These are phyloP conservation scores for Actenoides lindsayi DNA, from an alignment of 2,113 vertebrate genomes.

Conservation along the genomic window DNA sequence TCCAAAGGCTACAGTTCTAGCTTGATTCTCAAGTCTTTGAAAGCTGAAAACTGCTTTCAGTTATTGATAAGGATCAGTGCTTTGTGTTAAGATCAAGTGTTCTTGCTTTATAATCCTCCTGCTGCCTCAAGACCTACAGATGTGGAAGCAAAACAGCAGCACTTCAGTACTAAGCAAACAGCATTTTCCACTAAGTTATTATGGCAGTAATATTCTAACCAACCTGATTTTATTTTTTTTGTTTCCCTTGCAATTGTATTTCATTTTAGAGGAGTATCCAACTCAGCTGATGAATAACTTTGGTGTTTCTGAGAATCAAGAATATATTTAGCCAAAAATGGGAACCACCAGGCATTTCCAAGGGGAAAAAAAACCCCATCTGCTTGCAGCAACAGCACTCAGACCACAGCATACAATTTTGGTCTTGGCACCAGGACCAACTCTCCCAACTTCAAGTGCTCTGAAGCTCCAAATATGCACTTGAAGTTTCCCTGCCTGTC, in stretches of 20 bases:
- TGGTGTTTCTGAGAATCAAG: not conserved
- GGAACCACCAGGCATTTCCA: not conserved
- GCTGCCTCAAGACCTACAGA: not conserved
- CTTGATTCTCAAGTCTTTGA: not conserved
- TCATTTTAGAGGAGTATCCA: not conserved
- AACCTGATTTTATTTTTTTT: not conserved
- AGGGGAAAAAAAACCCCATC: not conserved
- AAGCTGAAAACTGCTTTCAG: not conserved
- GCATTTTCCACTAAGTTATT: not conserved
- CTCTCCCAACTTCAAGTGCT: not conserved
- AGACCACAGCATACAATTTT: not conserved
- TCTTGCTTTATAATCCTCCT: not conserved
- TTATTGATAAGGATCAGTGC: not conserved
- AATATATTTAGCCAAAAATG: not conserved
- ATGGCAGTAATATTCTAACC: not conserved
- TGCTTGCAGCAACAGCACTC: rapidly evolving
- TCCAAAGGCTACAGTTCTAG: not conserved
- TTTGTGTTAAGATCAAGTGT: not conserved
- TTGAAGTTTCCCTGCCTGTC: not conserved
- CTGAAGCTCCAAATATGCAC: not conserved
- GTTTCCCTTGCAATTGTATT: not conserved
- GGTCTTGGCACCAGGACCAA: not conserved
- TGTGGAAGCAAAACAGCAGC: not conserved
- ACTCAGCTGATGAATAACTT: not conserved
- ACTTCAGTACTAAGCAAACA: not conserved